A percentile compares a stretch with the other conserved stretches of the same genome.
Conservation (phyloP, 1,140 invertebrate genomes). For the Acromyrmex heyeri region DNA sequence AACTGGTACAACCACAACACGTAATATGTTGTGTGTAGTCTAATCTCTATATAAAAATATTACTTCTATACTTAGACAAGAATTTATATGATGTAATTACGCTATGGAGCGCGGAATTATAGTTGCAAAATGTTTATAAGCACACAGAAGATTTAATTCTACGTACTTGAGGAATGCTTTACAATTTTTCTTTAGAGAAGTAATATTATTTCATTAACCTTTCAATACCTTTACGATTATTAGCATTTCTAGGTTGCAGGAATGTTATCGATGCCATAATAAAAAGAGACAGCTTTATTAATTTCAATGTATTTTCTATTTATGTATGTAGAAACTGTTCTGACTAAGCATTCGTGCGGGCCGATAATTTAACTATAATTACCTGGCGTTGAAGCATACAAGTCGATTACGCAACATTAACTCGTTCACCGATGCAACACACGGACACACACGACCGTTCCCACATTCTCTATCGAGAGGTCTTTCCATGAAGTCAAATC, state of each 20-base stretch:
- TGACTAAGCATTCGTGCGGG: not conserved
- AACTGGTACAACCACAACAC: not conserved
- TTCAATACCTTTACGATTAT: not conserved
- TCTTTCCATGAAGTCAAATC: slow-evolving; percentile 53
- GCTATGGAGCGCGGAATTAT: not conserved
- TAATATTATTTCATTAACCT: not conserved
- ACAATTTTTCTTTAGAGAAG: not conserved
- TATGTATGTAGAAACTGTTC: not conserved
- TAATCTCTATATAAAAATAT: not conserved
- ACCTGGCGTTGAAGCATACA: slow-evolving; percentile 16
- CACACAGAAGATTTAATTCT: not conserved
- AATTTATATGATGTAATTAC: not conserved
- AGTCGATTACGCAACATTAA: slow-evolving; percentile 52
- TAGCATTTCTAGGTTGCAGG: not conserved
- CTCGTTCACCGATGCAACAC: slow-evolving; percentile 42
- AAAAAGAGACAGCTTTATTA: not conserved
- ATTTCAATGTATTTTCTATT: slow-evolving; percentile 20
- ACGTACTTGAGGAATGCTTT: not conserved
- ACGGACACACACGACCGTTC: slow-evolving; percentile 27
- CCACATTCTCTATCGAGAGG: slow-evolving; percentile 41
- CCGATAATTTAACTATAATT: slow-evolving; percentile 61
- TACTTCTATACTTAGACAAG: not conserved
- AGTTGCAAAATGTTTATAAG: not conserved
- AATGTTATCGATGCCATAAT: not conserved
- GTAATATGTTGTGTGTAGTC: not conserved